These are phyloP conservation scores for Chelonoidis abingdonii DNA, from an alignment of 2,113 vertebrate genomes.

Conservation along the genomic window DNA sequence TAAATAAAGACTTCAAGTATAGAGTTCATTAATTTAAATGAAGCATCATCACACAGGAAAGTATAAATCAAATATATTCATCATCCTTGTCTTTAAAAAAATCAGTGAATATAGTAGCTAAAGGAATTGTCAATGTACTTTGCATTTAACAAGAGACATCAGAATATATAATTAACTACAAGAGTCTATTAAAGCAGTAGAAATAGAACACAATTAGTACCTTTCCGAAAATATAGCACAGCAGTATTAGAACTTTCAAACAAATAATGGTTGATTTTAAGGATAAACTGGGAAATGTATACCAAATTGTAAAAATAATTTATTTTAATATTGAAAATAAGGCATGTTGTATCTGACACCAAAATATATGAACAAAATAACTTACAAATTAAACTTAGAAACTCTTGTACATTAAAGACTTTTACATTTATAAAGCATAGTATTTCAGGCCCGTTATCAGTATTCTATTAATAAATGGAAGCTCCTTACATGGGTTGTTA, in stretches of 20 bases:
- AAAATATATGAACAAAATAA: not conserved
- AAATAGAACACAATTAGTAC: not conserved
- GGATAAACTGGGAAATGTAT: not conserved
- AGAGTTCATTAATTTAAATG: not conserved
- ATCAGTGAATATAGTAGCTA: not conserved
- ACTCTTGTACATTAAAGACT: not conserved
- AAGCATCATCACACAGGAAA: not conserved
- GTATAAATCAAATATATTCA: not conserved
- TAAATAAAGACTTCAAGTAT: not conserved
- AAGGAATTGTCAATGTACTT: not conserved
- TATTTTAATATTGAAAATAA: not conserved
- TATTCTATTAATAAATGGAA: not conserved
- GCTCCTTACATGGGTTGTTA: not conserved
- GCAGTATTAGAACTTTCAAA: not conserved
- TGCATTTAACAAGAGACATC: not conserved
- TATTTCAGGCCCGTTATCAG: not conserved
- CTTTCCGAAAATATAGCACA: slow-evolving; percentile 30
- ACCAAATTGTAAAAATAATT: not conserved
- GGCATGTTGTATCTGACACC: not conserved
- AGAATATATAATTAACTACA: slow-evolving; percentile 42
- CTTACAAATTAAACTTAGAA: not conserved
- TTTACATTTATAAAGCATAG: not conserved
- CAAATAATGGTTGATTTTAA: not conserved
- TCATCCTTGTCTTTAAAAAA: not conserved
- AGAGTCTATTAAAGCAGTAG: slow-evolving; percentile 10